phyloP scores from a whole-genome alignment of 2,113 vertebrate genomes.

The Oryzias celebensis region DNA sequence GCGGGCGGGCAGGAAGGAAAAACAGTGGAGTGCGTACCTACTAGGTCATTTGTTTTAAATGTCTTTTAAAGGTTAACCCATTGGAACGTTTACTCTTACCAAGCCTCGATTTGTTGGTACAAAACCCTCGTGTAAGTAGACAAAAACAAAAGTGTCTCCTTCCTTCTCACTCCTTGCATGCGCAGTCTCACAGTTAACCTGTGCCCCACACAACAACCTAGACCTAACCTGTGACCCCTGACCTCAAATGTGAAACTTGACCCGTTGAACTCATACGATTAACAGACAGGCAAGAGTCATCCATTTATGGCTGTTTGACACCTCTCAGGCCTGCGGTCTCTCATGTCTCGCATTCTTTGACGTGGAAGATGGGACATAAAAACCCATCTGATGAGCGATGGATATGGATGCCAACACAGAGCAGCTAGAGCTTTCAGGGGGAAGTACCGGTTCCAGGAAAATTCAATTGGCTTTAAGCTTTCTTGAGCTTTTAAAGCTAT shows the following conservation, averaged over 20 bases:
- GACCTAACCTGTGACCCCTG: slow-evolving; percentile 43
- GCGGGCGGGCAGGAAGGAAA: slow-evolving; percentile 27
- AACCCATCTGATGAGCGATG: slow-evolving; percentile 19
- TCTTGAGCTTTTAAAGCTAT: slow-evolving; percentile 9
- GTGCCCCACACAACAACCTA: slow-evolving; percentile 20
- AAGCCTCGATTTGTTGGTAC: slow-evolving; percentile 42
- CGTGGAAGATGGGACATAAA: slow-evolving; percentile 24
- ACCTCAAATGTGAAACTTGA: slow-evolving; percentile 59
- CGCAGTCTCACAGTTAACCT: slow-evolving; percentile 43
- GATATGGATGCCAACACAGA: slow-evolving; percentile 36
- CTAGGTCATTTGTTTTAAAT: slow-evolving; percentile 67
- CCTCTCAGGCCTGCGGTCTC: slow-evolving; percentile 37
- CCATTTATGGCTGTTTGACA: slow-evolving; percentile 59
- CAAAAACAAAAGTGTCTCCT: slow-evolving; percentile 25
- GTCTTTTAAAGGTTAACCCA: slow-evolving; percentile 74
- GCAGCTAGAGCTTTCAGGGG: slow-evolving; percentile 36
- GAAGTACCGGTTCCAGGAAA: slow-evolving; percentile 47
- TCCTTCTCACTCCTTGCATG: slow-evolving; percentile 13
- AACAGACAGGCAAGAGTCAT: slow-evolving; percentile 48
- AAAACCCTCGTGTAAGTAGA: slow-evolving; percentile 36
- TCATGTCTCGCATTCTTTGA: slow-evolving; percentile 49
- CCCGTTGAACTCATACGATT: slow-evolving; percentile 43
- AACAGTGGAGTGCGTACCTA: slow-evolving; percentile 24
- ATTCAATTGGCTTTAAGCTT: slow-evolving; percentile 38
- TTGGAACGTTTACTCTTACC: slow-evolving; percentile 65